Base-by-base conservation (phyloP, 1,140 invertebrate species). In the Phthorimaea operculella region DNA sequence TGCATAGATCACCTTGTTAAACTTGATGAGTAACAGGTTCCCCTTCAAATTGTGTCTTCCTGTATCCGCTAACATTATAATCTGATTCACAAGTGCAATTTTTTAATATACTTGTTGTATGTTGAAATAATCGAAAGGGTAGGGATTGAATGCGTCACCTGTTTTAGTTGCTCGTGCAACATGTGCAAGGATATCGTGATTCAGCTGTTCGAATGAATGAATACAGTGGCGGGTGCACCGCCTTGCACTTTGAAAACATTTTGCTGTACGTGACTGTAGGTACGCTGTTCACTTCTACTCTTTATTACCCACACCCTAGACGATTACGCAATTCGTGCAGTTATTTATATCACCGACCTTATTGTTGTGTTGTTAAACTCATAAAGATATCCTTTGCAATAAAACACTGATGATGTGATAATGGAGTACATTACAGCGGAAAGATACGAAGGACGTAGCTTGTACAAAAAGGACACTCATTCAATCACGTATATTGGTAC, bases 121-220 rank as follows among this genome's bases (percentile, higher is more conserved):
- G 21, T 28, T 28, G 21, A 28, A 28, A 28, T 6, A 28, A 28
- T 28, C 21, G 21, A 6, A 28, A 28, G 21, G 21, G 21, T 28
- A 28, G 21, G 21, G 14, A 42, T 61, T 60, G 63, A 66, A 76
- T 78, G 69, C 70, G 72, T 76, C 74, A 79, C 72, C 72, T 75
- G 74, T 79, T 28, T 28, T 75, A 62, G 58, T 66, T 63, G 60
- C 48, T 66, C 58, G 62, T 63, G 68, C 63, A 28, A 58, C 67
- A 68, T 63, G 60, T 63, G 63, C 58, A 70, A 55, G 44, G 67
- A 18, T 72, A 64, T 71, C 70, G 69, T 78, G 70, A 77, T 71
- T 76, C 67, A 72, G 51, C 51, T 51, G 53, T 60, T 33, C 21
- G 49, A 64, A 64, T 64, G 64, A 63, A 66, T 58, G 54, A 28